A percentile compares a stretch with the other conserved stretches of the same genome.
Conservation (phyloP, 2,888 invertebrate species). For the Tineola bisselliella region DNA sequence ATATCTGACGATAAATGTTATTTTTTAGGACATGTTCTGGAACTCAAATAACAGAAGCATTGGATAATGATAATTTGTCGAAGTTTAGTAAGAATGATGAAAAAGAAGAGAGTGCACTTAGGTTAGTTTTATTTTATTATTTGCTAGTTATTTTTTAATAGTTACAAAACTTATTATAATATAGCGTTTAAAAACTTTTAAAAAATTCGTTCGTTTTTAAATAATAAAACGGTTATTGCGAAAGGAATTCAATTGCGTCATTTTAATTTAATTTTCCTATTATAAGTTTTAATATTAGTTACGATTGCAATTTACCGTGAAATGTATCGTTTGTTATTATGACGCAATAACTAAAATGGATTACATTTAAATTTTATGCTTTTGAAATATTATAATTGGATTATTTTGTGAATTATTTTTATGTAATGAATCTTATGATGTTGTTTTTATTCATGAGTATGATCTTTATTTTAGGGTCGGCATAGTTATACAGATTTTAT, state of each 20-base stretch:
- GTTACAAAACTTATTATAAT: neutral
- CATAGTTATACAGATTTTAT: too few species aligned
- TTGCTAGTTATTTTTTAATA: neutral
- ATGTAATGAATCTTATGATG: too few species aligned
- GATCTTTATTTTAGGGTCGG: too few species aligned
- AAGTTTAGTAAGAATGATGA: neutral
- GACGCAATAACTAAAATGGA: neutral
- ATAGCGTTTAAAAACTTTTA: too few species aligned
- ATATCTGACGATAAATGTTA: neutral
- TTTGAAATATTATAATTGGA: neutral
- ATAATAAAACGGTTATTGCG: neutral
- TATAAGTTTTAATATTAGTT: neutral
- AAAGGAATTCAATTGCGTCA: neutral
- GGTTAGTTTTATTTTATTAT: neutral
- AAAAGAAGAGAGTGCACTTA: neutral
- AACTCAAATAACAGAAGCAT: neutral
- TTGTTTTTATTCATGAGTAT: too few species aligned
- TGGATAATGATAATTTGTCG: neutral
- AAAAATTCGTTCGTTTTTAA: too few species aligned
- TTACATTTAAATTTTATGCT: neutral
- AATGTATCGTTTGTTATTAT: neutral
- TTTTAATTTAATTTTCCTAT: neutral
- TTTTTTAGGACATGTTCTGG: neutral
- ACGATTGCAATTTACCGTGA: neutral
- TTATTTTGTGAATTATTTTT: neutral